These are phyloP conservation scores for Argya squamiceps DNA, from an alignment of 2,797 vertebrate genomes.

Conservation along the genomic window DNA sequence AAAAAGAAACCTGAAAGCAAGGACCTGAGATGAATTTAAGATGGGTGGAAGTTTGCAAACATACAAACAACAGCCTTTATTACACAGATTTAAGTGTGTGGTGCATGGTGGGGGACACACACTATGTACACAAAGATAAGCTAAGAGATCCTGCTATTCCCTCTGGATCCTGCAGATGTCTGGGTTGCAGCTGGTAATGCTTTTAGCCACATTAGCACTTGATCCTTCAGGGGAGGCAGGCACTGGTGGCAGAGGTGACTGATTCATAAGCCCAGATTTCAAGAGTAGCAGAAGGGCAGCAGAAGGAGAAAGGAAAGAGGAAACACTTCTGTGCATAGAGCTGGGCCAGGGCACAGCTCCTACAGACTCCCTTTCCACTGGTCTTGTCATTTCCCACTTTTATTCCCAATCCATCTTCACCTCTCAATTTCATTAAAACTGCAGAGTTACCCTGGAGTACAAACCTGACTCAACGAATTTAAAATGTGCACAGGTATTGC, in stretches of 20 bases:
- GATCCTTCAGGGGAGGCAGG: not conserved
- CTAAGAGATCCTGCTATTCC: not conserved
- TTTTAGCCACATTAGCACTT: not conserved
- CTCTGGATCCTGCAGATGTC: not conserved
- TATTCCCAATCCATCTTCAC: not conserved
- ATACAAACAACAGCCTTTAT: not conserved
- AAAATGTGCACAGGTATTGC: not conserved
- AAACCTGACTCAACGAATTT: not conserved
- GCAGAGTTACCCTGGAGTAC: not conserved
- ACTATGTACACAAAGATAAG: not conserved
- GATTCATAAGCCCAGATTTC: not conserved
- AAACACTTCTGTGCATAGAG: not conserved
- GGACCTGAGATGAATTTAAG: not conserved
- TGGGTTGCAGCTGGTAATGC: not conserved
- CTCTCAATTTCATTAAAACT: not conserved
- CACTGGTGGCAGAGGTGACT: not conserved
- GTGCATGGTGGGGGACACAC: accelerated
- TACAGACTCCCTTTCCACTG: not conserved
- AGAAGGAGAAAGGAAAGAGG: not conserved
- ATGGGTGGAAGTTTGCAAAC: not conserved
- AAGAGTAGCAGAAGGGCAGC: not conserved
- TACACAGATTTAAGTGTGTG: not conserved
- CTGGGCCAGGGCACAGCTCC: not conserved
- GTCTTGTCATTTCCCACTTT: not conserved
- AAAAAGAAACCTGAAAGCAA: not conserved